Base-by-base conservation (phyloP, 2,797 vertebrate species). In the Staurois parvus region DNA sequence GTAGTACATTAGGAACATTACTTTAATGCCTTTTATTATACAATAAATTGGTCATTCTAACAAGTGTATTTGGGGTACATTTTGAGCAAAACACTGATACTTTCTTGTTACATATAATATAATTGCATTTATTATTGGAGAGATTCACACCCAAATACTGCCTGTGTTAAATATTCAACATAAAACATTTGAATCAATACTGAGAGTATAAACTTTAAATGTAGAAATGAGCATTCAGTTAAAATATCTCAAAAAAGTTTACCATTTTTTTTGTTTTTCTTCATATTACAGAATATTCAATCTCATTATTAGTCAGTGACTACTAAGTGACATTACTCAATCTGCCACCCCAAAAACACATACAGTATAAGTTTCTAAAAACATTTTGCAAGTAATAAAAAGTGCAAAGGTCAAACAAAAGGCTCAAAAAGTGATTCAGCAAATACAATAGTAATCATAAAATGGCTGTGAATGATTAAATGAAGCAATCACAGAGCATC, bases 351-450 rank as follows among this genome's bases (percentile, higher is more conserved):
- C 15, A 80, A 32, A 72, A 26, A 72, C 32, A 81, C 69, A 10
- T 24, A 34, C 52, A 37, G 30, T 32, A 59, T 52, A 73, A n/a
- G 24, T 40, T 73, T 19, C 24, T 72, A 72, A 28, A 64, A 73
- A 81, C 69, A 81, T 40, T 59, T 59, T 34, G 72, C 45, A 81
- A 28, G 34, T 70, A 62, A 81, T 73, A 62, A 72, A 45, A 30
- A 83, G 45, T 75, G 56, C 72, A 66, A 62, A 74, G 56, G 72
- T 45, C 28, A 42, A 73, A 81, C 28, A 32, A 81, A 62, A 72
- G 56, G 69, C 59, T 40, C 34, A 37, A 56, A 69, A 69, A 59
- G 79, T 52, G 21, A 32, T 40, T 59, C 8, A 72, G 34, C 56
- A 45, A 67, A 40, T 73, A 72, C 79, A 81, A 30, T 81, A 17